Conservation (phyloP, 2,888 invertebrate species). For the Brenthis ino region DNA sequence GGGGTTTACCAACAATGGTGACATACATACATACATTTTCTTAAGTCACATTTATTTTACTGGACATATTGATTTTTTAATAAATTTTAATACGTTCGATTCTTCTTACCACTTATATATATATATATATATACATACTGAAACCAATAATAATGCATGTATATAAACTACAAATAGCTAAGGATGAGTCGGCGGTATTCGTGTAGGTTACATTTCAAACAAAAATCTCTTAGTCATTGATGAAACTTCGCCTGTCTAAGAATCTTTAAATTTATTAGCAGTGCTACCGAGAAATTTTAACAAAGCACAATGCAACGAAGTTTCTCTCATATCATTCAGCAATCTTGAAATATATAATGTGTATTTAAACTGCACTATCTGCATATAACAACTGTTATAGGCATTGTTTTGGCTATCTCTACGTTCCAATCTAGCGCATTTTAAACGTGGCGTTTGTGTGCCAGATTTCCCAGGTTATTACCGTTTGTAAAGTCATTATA, state of each 20-base stretch:
- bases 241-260: slow-evolving; percentile 57
- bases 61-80: neutral
- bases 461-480: slow-evolving; percentile 74
- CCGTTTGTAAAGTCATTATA: slow-evolving; percentile 70
- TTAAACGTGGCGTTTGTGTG: slow-evolving; percentile 63
- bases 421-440: slow-evolving; percentile 67
- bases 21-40: neutral
- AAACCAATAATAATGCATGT: neutral
- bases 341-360: slow-evolving; percentile 48
- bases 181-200: slow-evolving; percentile 54
- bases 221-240: slow-evolving; percentile 67
- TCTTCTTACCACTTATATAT: too few species aligned
- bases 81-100: too few species aligned
- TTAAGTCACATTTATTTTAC: neutral
- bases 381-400: slow-evolving; percentile 63
- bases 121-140: neutral
- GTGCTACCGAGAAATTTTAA: slow-evolving; percentile 60
- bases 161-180: slow-evolving; percentile 19
- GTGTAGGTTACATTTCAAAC: slow-evolving; percentile 43
- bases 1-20: neutral
- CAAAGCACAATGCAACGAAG: slow-evolving; percentile 50
- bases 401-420: slow-evolving; percentile 76
- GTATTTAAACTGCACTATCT: slow-evolving; percentile 58
- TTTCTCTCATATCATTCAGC: slow-evolving; percentile 49
- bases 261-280: slow-evolving; percentile 51